phyloP scores from a whole-genome alignment of 2,797 vertebrate genomes.

The Sarcophilus harrisii region DNA sequence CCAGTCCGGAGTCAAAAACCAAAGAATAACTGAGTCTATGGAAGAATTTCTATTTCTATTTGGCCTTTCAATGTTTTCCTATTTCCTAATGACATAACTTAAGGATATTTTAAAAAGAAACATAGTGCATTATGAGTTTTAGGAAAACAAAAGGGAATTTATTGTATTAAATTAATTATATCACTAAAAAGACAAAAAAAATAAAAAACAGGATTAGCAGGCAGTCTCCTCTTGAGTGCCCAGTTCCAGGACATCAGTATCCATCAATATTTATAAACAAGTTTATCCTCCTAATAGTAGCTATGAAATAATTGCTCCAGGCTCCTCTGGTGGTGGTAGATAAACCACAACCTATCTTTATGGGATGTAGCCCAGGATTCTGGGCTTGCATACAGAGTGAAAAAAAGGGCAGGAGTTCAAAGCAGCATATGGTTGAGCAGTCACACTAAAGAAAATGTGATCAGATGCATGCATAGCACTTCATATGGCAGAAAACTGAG shows the following conservation, averaged over 20 bases:
- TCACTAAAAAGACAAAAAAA: conserved; percentile 72
- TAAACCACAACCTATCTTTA: conserved; percentile 77
- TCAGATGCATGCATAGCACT: conserved; percentile 14
- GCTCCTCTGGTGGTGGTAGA: conserved; percentile 82
- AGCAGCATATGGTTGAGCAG: conserved; percentile 67
- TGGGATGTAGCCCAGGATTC: conserved; percentile 73
- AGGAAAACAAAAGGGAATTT: conserved; percentile 67
- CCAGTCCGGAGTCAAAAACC: neutral
- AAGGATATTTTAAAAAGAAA: neutral
- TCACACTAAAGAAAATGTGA: conserved; percentile 51
- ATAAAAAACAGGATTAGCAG: conserved; percentile 75
- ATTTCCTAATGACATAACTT: conserved; percentile 47
- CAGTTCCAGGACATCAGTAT: conserved; percentile 59
- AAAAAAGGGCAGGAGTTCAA: conserved; percentile 75
- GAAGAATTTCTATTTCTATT: neutral
- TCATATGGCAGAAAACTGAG: conserved; percentile 58
- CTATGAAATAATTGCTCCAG: conserved; percentile 80
- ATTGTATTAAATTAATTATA: conserved; percentile 80
- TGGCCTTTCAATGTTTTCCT: conserved; percentile 13
- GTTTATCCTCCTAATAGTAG: conserved; percentile 79
- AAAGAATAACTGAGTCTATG: neutral
- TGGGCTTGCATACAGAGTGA: conserved; percentile 69
- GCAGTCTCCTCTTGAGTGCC: conserved; percentile 69
- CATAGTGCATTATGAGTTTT: conserved; percentile 25
- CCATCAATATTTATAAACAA: conserved; percentile 87